Evolutionary conservation across 2,888 invertebrate species (phyloP).

Genomic region (Melinaea menophilus): DNA sequence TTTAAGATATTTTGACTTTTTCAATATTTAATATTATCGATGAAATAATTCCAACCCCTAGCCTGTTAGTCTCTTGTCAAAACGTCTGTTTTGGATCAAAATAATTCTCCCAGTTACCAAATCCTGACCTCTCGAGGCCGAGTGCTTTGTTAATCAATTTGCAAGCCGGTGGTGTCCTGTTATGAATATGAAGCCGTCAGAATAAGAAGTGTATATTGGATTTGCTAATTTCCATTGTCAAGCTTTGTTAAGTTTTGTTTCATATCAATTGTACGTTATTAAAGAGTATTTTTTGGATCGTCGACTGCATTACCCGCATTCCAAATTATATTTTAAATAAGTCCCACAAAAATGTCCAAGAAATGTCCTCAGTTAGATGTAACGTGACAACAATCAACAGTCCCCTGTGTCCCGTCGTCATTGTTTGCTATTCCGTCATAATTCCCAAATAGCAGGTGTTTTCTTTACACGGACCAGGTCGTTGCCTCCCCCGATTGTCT

Average conservation of each 20-base stretch:
- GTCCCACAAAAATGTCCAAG: neutral
- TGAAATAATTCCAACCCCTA: slow-evolving; percentile 27
- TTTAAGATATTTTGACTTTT: too few species aligned
- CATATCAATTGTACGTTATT: neutral
- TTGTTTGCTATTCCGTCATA: slow-evolving; percentile 25
- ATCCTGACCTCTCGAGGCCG: slow-evolving; percentile 53
- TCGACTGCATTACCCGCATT: too few species aligned
- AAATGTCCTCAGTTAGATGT: too few species aligned
- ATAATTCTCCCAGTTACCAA: slow-evolving; percentile 67
- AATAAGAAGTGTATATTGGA: slow-evolving; percentile 28
- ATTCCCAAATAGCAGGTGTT: slow-evolving; percentile 29
- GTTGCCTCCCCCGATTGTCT: slow-evolving; percentile 31
- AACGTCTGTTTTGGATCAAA: slow-evolving; percentile 55
- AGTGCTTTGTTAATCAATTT: slow-evolving; percentile 64
- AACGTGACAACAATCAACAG: neutral
- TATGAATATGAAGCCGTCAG: slow-evolving; percentile 41
- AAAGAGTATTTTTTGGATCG: too few species aligned
- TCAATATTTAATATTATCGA: slow-evolving; percentile 36
- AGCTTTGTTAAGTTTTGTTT: slow-evolving; percentile 16
- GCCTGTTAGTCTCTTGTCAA: slow-evolving; percentile 38
- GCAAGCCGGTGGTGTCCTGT: slow-evolving; percentile 46
- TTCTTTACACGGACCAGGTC: slow-evolving; percentile 23
- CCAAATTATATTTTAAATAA: slow-evolving; percentile 1
- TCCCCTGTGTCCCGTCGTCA: slow-evolving; percentile 8
- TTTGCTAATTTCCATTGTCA: slow-evolving; percentile 28